A percentile compares a stretch with the other conserved stretches of the same genome.
Evolutionary conservation across 1,140 invertebrate species (phyloP).

Genomic region (Cotesia chilonis): DNA sequence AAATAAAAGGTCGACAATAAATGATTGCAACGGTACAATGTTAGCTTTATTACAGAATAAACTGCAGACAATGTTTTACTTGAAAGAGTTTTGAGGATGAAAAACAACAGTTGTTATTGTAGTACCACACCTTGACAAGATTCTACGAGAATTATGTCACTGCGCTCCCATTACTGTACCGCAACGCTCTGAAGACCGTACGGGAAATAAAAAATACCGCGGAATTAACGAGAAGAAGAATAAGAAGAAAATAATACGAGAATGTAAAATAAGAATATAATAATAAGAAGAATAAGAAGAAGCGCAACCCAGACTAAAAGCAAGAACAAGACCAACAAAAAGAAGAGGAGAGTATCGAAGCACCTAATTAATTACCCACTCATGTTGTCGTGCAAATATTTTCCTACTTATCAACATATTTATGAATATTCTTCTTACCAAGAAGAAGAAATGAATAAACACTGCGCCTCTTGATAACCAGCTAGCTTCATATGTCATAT

Average conservation of each 20-base stretch:
- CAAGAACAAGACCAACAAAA: background rate
- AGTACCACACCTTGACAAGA: slow-evolving; percentile 12
- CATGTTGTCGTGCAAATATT: slow-evolving; percentile 26
- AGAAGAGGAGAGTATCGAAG: slow-evolving; percentile 7
- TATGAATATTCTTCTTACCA: slow-evolving; percentile 18
- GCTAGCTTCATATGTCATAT: too few species aligned
- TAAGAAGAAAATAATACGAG: background rate
- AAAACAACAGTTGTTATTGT: slow-evolving; percentile 15
- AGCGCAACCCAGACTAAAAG: background rate
- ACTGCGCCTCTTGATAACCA: background rate
- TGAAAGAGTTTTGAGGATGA: background rate
- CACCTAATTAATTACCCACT: slow-evolving; percentile 48
- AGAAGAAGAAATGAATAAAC: background rate
- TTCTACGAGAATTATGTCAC: slow-evolving; percentile 14
- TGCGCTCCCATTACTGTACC: slow-evolving; percentile 3
- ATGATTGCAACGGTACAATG: too few species aligned
- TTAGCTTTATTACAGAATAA: too few species aligned
- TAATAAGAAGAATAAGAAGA: slow-evolving; percentile 2
- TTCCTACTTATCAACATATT: slow-evolving; percentile 34
- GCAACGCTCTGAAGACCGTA: background rate
- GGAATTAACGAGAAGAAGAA: background rate
- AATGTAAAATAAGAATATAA: too few species aligned
- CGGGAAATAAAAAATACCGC: too few species aligned
- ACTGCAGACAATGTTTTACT: too few species aligned
- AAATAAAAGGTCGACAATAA: too few species aligned